Evolutionary conservation across 1,140 invertebrate genomes (phyloP).

Genomic region (Lordiphosa mommai): DNA sequence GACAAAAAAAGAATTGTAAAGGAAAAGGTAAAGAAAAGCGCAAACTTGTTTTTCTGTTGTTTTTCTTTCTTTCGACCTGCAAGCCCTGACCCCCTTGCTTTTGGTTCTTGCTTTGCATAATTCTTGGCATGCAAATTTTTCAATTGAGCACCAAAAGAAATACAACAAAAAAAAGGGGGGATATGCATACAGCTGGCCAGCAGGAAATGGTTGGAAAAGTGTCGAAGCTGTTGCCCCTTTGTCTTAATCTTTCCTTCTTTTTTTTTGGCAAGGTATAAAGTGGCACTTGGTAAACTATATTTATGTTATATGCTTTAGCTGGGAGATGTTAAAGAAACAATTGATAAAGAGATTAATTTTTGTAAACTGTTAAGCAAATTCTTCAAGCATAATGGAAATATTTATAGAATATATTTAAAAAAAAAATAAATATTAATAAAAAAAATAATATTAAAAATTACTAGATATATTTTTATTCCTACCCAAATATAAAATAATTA

Average conservation of each 20-base stretch:
- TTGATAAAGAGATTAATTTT: too few species aligned
- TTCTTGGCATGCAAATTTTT: slow-evolving; percentile 74
- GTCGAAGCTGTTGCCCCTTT: slow-evolving; percentile 47
- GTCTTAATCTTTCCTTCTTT: too few species aligned
- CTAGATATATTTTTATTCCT: too few species aligned
- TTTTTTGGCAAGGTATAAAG: too few species aligned
- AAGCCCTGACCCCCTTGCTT: background rate
- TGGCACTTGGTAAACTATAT: too few species aligned
- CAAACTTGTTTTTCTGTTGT: slow-evolving; percentile 46
- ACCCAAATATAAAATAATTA: too few species aligned
- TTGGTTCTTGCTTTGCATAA: slow-evolving; percentile 53
- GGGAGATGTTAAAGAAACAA: too few species aligned
- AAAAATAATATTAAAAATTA: too few species aligned
- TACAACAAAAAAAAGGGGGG: slow-evolving; percentile 63
- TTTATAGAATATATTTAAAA: background rate
- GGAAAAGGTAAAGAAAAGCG: slow-evolving; percentile 33
- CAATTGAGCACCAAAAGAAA: slow-evolving; percentile 64
- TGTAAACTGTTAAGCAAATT: too few species aligned
- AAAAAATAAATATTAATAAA: too few species aligned
- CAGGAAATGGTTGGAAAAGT: slow-evolving; percentile 56
- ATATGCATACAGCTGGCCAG: slow-evolving; percentile 29
- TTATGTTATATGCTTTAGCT: too few species aligned
- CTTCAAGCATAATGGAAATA: background rate
- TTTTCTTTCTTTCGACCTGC: slow-evolving; percentile 38
- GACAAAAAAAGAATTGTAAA: slow-evolving; percentile 1